These are phyloP conservation scores for Catharus bicknelli DNA, from an alignment of 2,113 vertebrate genomes.

Conservation along the genomic window DNA sequence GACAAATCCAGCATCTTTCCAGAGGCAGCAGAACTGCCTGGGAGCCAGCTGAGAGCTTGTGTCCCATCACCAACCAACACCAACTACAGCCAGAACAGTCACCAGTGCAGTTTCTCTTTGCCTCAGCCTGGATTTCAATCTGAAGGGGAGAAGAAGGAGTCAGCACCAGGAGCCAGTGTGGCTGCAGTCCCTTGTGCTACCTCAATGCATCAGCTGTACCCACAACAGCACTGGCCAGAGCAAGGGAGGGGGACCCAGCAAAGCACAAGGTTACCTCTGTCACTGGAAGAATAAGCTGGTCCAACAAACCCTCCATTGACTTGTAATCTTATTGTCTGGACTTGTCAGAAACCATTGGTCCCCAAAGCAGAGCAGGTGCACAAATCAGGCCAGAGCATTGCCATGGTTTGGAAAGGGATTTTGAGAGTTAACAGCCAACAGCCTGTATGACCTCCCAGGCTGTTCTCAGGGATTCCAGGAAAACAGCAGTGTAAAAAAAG, in stretches of 20 bases:
- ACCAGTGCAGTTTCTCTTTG: background rate
- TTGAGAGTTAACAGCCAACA: constrained; percentile 10
- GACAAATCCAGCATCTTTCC: background rate
- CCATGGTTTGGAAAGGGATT: background rate
- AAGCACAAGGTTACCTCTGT: background rate
- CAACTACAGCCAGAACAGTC: background rate
- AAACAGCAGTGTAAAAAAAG: background rate
- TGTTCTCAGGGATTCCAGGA: constrained; percentile 42
- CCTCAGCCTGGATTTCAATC: background rate
- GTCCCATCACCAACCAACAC: background rate
- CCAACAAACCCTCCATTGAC: background rate
- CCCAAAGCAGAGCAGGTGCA: background rate
- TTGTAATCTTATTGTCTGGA: background rate
- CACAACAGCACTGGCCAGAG: background rate
- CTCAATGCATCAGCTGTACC: background rate
- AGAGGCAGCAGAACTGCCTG: background rate
- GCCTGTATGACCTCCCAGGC: background rate
- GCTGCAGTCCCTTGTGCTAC: background rate
- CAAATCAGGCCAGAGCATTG: background rate
- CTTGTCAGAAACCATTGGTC: background rate
- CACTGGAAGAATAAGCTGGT: background rate
- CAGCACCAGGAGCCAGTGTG: background rate
- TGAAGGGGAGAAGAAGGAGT: background rate
- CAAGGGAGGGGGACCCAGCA: background rate
- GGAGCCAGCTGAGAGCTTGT: background rate